phyloP scores from a whole-genome alignment of 2,797 vertebrate genomes.

The Tenualosa ilisha region DNA sequence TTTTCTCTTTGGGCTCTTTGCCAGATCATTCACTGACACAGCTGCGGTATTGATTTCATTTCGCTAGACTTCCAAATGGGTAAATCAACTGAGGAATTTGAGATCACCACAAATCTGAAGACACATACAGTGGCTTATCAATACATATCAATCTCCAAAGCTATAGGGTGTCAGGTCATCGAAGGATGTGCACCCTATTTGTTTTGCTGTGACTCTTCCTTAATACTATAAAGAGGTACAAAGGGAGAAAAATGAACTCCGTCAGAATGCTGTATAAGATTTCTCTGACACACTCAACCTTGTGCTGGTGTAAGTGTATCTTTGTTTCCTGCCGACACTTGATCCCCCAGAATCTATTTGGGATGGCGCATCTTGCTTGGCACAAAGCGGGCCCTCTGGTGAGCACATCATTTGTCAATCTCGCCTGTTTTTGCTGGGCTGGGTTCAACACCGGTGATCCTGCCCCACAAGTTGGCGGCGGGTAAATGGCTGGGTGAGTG shows the following conservation, averaged over 20 bases:
- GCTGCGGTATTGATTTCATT: slow-evolving; percentile 51
- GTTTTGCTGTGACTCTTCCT: slow-evolving; percentile 49
- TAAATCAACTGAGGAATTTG: slow-evolving; percentile 38
- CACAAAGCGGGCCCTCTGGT: slow-evolving; percentile 74
- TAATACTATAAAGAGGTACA: slow-evolving; percentile 51
- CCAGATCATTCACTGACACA: slow-evolving; percentile 32
- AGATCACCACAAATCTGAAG: slow-evolving; percentile 44
- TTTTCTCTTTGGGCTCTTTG: not conserved
- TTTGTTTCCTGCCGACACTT: slow-evolving; percentile 78
- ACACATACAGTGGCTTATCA: slow-evolving; percentile 41
- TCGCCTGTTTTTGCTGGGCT: slow-evolving; percentile 64
- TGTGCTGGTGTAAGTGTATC: slow-evolving; percentile 77
- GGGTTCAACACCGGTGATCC: slow-evolving; percentile 65
- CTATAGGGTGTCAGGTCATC: slow-evolving; percentile 32
- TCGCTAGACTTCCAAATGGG: slow-evolving; percentile 43
- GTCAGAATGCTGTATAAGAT: slow-evolving; percentile 79
- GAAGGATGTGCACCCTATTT: slow-evolving; percentile 47
- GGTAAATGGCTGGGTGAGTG: slow-evolving; percentile 35
- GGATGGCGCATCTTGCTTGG: slow-evolving; percentile 74
- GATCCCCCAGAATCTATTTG: slow-evolving; percentile 77
- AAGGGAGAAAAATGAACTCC: slow-evolving; percentile 76
- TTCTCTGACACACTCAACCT: slow-evolving; percentile 80
- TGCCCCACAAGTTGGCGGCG: slow-evolving; percentile 41
- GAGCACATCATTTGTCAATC: slow-evolving; percentile 79
- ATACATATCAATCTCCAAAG: slow-evolving; percentile 56